phyloP scores from a whole-genome alignment of 2,797 vertebrate species.

The Chelmon rostratus region DNA sequence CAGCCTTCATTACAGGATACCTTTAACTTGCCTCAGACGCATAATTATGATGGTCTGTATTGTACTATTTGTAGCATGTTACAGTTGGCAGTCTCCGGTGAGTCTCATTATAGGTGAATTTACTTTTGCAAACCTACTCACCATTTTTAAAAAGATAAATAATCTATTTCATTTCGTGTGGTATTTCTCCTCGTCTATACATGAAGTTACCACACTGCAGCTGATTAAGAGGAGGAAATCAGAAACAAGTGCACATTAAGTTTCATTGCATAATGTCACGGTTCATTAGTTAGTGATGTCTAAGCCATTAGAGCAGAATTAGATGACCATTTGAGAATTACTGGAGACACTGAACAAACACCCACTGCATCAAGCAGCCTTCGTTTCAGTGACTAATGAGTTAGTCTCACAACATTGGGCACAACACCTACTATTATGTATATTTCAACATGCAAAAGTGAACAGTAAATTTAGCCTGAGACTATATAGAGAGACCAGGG shows the following conservation, averaged over 20 bases:
- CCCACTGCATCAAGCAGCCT: not conserved
- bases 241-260: not conserved
- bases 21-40: too few relatives aligned
- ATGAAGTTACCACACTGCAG: not conserved
- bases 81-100: not conserved
- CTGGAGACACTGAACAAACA: not conserved
- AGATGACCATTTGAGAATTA: not conserved
- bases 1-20: too few relatives aligned
- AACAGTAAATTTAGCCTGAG: not conserved
- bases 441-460: not conserved
- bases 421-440: too few relatives aligned
- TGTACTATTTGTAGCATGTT: not conserved
- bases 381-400: not conserved
- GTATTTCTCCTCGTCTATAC: not conserved
- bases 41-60: not conserved
- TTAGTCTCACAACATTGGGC: not conserved
- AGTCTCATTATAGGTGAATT: too few relatives aligned
- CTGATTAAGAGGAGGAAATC: not conserved
- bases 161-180: conserved; percentile 14
- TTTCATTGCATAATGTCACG: not conserved
- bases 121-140: not conserved
- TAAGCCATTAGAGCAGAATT: not conserved
- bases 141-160: not conserved
- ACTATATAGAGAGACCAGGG: not conserved
- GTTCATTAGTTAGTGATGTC: not conserved